Evolutionary conservation across 2,113 vertebrate species (phyloP), one percentile per base, ranked within the genome.

Genomic region (Dasyornis broadbenti): DNA sequence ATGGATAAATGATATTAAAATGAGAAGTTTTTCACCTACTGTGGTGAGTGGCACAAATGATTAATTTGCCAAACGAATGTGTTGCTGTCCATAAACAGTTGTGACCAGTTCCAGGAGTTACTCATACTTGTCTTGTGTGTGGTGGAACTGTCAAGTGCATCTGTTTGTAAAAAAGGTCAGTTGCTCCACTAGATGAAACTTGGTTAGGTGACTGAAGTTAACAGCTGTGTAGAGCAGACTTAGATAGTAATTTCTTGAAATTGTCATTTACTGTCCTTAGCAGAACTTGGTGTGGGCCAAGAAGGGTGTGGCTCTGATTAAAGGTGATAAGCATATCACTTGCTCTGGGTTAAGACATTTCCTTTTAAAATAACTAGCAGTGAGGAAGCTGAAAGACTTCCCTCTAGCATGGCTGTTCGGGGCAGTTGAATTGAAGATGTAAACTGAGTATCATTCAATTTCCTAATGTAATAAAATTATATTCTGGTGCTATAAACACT

Each of bases 1-100:
- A 96, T 99, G 99, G 99, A 98, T 99, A 87, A 99, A 99, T 42
- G 99, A 99, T 89, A 91, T 99, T 73, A 99, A 99, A 98, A 97
- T 99, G 97, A 98, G 98, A 64, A 99, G 98, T 94, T 99, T 99
- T 94, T 98, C 99, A 30, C 98, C 99, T 13, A 99, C 98, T 18
- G 98, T 98, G 97, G 98, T 99, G 95, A 97, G 98, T 96, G 57
- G 20, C 71, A n/a, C 27, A 42, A 69, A 63, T 47, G 53, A 42
- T 50, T 91, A 4, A 73, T 82, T 93, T 73, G 54, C 30, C 47
- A 44, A 44, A 30, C 26, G 12, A 45, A 5, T 7, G 15, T 33
- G 82, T 71, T 68, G 31, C 23, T 65, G 63, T 42, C 40, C 70
- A 10, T 61, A 28, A n/a, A n/a, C 82, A 44, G 21, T 21, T 91